Percentiles rank a stretch among this genome's conserved stretches.
Evolutionary conservation across 2,113 vertebrate species (phyloP).

Genomic region (Rhea americana): DNA sequence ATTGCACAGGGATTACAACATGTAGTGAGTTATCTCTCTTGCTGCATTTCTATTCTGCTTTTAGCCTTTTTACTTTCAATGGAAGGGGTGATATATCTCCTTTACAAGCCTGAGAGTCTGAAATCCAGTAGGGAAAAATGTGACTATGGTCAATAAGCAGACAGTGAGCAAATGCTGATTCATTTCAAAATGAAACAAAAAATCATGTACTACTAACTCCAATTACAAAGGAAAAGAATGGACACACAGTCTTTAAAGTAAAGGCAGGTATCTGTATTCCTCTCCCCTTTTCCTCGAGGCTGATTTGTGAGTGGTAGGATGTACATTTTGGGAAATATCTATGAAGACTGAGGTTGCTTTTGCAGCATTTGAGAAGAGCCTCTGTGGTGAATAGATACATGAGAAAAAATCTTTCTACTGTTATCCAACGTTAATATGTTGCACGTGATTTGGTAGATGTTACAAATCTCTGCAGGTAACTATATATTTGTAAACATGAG

Average conservation of each 20-base stretch:
- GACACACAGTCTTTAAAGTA: neutral
- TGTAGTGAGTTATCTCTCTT: neutral
- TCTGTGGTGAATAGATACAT: neutral
- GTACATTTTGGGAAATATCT: neutral
- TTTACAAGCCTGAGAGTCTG: neutral
- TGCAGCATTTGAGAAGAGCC: neutral
- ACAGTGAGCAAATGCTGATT: neutral
- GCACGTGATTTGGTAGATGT: neutral
- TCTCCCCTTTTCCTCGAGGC: neutral
- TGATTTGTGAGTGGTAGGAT: slow-evolving; percentile 9
- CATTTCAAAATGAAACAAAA: neutral
- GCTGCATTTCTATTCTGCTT: neutral
- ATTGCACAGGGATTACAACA: neutral
- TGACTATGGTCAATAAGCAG: neutral
- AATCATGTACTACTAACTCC: neutral
- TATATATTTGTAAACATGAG: neutral
- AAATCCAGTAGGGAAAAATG: neutral
- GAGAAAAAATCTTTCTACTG: neutral
- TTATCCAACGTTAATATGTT: neutral
- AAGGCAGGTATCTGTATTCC: neutral
- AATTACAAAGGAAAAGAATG: neutral
- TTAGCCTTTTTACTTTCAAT: neutral
- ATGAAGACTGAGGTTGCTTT: neutral
- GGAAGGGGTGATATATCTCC: neutral
- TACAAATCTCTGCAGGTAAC: neutral